These are phyloP conservation scores for Laticauda colubrina DNA, from an alignment of 2,113 vertebrate genomes.

Conservation along the genomic window DNA sequence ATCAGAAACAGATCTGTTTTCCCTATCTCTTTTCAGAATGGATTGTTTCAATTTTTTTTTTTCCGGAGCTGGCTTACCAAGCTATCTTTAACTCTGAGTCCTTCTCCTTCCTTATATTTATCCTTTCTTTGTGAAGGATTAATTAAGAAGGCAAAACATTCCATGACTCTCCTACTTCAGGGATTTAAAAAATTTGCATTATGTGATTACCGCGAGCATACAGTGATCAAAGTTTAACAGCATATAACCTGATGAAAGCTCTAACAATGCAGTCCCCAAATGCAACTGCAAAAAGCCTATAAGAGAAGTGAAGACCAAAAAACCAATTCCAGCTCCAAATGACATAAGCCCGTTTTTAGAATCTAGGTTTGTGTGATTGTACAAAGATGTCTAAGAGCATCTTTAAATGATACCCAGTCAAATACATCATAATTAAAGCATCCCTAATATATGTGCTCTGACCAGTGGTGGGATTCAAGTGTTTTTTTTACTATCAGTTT, in stretches of 20 bases:
- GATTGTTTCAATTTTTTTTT: neutral
- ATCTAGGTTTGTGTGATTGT: neutral
- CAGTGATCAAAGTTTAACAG: slow-evolving; percentile 41
- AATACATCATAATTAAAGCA: neutral
- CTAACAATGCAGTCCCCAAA: neutral
- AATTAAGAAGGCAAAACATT: slow-evolving; percentile 29
- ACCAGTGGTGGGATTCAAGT: too few relatives aligned
- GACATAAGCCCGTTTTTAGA: neutral
- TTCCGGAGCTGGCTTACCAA: neutral
- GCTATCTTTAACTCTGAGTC: neutral
- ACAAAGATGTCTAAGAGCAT: neutral
- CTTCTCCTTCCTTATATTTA: neutral
- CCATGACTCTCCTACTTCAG: slow-evolving; percentile 12
- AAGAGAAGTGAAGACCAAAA: neutral
- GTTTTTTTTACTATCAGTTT: too few relatives aligned
- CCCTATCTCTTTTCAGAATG: neutral
- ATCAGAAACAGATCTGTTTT: slow-evolving; percentile 8
- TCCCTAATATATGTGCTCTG: neutral
- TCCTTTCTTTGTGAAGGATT: slow-evolving; percentile 42
- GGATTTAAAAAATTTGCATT: slow-evolving; percentile 49
- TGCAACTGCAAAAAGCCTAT: slow-evolving; percentile 43
- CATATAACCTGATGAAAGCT: slow-evolving; percentile 36
- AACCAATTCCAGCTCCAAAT: neutral
- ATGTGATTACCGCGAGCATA: slow-evolving; percentile 16
- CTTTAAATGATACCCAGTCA: neutral